Base-by-base conservation (phyloP, 2,797 vertebrate species). In the Delichon dasypus region DNA sequence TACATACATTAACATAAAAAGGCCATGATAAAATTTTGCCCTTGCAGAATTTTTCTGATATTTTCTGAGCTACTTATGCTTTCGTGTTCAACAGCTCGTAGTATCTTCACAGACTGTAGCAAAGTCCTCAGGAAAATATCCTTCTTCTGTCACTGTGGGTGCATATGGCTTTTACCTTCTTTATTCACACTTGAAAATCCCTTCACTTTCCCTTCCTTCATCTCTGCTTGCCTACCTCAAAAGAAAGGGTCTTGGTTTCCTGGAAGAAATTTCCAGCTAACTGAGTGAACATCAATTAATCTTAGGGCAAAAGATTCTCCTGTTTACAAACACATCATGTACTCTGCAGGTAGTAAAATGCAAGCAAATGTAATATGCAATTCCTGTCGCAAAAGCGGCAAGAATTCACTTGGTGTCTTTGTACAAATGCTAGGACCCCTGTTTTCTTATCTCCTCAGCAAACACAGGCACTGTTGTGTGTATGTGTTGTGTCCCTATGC, bases 61-160 rank as follows among this genome's bases (percentile, higher is more conserved):
- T 36, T 38, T 38, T 38, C 36, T 89, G 7, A 5, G 91, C 14
- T 45, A 58, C 10, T 61, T 23, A 34, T 61, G 8, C 12, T 67
- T 91, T 80, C 38, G 21, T 25, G 25, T 66, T 26, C 23, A 83
- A 36, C 21, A 90, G 0, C 53, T 73, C 40, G 11, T 42, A 26
- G 3, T 7, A 44, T 38, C 25, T 73, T 73, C 18, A 44, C 2
- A 2, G 10, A 2, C 7, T 83, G 40, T 79, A 74, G 9, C 1
- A n/a, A 70, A 68, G 11, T 71, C 13, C 8, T 68, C 13, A 57
- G 17, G 14, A 60, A 71, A 77, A 67, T 3, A 16, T 36, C 23
- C 7, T 65, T n/a, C 16, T 65, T 57, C 21, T 51, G 21, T 54
- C 22, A 54, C 3, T 0, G 0, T 29, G 30, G 5, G 8, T n/a